phyloP scores from a whole-genome alignment of 2,888 invertebrate genomes.

The Autographa gamma region DNA sequence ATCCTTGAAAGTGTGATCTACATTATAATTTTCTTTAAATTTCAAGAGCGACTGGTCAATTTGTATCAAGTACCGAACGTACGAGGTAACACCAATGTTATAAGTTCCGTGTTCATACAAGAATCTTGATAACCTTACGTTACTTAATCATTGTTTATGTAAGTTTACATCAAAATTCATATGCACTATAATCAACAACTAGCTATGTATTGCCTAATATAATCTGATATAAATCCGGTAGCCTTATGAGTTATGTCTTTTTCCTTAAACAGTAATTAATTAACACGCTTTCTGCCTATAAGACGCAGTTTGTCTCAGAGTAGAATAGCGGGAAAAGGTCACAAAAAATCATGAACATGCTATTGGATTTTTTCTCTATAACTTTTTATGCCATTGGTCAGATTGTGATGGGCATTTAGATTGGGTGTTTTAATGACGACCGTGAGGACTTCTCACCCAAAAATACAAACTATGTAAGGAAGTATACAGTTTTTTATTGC shows the following conservation, averaged over 20 bases:
- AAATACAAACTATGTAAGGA: no score
- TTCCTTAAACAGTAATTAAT: no score
- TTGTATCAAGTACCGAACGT: not conserved
- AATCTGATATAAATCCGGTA: conserved; percentile 12
- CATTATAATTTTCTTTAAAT: not conserved
- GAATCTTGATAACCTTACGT: conserved; percentile 52
- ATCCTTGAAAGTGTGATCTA: not conserved
- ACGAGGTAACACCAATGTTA: conserved; percentile 32
- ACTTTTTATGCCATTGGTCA: no score
- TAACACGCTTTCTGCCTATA: no score
- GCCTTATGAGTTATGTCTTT: not conserved
- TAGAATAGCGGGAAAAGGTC: no score
- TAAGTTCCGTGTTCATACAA: conserved; percentile 50
- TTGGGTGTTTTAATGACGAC: no score
- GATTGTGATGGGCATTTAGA: no score
- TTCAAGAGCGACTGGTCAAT: not conserved
- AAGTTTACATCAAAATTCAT: conserved; percentile 33
- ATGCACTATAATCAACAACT: conserved; percentile 13
- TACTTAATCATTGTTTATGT: conserved; percentile 41
- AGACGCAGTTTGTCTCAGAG: no score
- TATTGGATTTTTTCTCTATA: no score
- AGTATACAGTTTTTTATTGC: no score
- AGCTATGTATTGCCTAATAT: conserved; percentile 20
- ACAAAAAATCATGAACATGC: no score
- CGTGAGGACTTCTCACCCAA: no score